Base-by-base conservation (phyloP, 2,113 vertebrate species). In the Oncorhynchus gorbuscha region DNA sequence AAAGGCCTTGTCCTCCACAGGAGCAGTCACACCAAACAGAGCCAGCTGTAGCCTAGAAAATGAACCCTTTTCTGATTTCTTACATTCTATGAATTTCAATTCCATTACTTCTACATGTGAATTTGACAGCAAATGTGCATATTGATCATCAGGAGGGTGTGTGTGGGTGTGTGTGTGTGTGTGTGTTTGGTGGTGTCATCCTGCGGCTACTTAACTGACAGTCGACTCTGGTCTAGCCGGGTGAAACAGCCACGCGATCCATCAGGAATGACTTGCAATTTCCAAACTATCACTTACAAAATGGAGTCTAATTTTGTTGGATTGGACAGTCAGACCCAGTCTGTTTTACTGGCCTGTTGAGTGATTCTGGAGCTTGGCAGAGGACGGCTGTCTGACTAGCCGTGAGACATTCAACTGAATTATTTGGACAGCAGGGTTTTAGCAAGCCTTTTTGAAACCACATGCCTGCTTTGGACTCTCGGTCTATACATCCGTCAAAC, bases 251-350 rank as follows among this genome's bases (percentile, higher is more conserved):
- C 78, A 85, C 28, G 82, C 82, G 75, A 85, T 83, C 82, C 85
- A 88, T 91, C 89, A 90, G 84, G 87, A 91, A 89, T 90, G 90
- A 92, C 91, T 92, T 88, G 89, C 90, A 92, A 91, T 91, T 91
- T 92, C 91, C 89, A 81, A 92, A 90, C 91, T 90, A 91, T 92
- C 89, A 91, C 86, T 90, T 90, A 90, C 84, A 89, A 88, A 92
- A 88, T 89, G 84, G 89, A 89, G 88, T 89, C 84, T 90, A 91
- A 92, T 92, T 90, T 87, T 84, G 81, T 76, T 51, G 87, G 86
- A 90, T 85, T 79, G 88, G 78, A 77, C 86, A 89, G 91, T 90
- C 91, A 89, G 82, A 74, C 39, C 39, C 39, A 45, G 39, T 9
- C 39, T 45, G 39, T 11, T 45, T 45, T 11, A 45, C 83, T 84